phyloP scores from a whole-genome alignment of 92 coral and sea anemone species.

The Parazoanthus swiftii region DNA sequence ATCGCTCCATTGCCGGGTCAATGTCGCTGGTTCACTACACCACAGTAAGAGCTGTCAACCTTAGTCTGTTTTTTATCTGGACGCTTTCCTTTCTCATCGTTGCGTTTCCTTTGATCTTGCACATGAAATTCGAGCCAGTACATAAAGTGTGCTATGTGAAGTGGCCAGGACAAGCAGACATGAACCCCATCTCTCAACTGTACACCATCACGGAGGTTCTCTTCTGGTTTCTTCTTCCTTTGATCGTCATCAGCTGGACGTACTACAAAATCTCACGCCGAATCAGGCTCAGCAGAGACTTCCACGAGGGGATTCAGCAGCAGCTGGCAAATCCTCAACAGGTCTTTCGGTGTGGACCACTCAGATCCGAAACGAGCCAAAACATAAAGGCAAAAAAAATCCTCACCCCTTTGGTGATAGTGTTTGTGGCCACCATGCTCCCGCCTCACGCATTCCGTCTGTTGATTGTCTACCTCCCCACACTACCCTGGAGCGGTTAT shows the following conservation, averaged over 20 bases:
- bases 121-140: conserved; percentile 9
- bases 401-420: conserved; percentile 23
- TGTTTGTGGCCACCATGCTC: conserved; percentile 17
- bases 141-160: not conserved
- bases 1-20: conserved; percentile 20
- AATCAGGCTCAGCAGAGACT: not conserved
- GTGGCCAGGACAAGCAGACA: conserved; percentile 1
- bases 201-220: not conserved
- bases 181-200: not conserved
- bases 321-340: conserved; percentile 14
- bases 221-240: conserved; percentile 18
- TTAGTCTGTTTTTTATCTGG: conserved; percentile 7
- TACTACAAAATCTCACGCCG: conserved; percentile 21
- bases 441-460: conserved; percentile 9
- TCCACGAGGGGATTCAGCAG: conserved; percentile 5
- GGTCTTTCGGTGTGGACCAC: not conserved
- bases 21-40: not conserved
- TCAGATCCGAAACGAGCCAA: conserved; percentile 4
- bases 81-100: not conserved
- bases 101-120: not conserved
- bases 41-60: not conserved
- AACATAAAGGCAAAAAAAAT: conserved; percentile 23
- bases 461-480: not conserved
- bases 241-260: not conserved
- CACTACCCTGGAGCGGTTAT: conserved; percentile 6